phyloP scores from a whole-genome alignment of 1,140 invertebrate genomes.

The Papilio polyxenes region DNA sequence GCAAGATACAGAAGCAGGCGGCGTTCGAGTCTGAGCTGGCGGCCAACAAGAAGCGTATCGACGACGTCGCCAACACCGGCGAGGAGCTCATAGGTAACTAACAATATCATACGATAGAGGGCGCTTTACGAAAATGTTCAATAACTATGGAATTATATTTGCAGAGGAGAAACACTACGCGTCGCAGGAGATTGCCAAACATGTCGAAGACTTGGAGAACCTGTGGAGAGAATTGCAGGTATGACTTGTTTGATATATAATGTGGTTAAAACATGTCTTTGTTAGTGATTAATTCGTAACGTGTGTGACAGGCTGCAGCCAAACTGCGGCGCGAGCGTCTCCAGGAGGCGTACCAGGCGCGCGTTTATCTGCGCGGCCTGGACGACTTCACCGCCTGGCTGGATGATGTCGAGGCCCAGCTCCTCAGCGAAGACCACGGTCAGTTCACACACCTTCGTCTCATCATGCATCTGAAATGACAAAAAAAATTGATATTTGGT shows the following conservation, averaged over 20 bases:
- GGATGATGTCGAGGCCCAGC: slow-evolving; percentile 91
- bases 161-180: slow-evolving; percentile 93
- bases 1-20: slow-evolving; percentile 98
- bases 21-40: slow-evolving; percentile 97
- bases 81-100: slow-evolving; percentile 86
- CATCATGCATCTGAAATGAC: too few species aligned
- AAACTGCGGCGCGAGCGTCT: slow-evolving; percentile 93
- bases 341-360: slow-evolving; percentile 95
- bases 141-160: slow-evolving; percentile 36
- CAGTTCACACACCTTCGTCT: slow-evolving; percentile 13
- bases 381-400: slow-evolving; percentile 96
- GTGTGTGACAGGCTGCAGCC: slow-evolving; percentile 86
- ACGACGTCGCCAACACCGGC: slow-evolving; percentile 91
- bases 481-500: not conserved
- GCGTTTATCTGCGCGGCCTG: slow-evolving; percentile 90
- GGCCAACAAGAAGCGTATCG: slow-evolving; percentile 94
- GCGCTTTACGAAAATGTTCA: too few species aligned
- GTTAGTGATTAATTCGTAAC: not conserved
- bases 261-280: not conserved
- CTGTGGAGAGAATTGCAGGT: slow-evolving; percentile 90
- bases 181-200: slow-evolving; percentile 90
- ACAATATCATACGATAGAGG: not conserved
- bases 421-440: slow-evolving; percentile 91
- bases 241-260: not conserved
- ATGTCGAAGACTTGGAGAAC: slow-evolving; percentile 90